Evolutionary conservation across 2,888 invertebrate genomes (phyloP).

Genomic region (Drosophila affinis): DNA sequence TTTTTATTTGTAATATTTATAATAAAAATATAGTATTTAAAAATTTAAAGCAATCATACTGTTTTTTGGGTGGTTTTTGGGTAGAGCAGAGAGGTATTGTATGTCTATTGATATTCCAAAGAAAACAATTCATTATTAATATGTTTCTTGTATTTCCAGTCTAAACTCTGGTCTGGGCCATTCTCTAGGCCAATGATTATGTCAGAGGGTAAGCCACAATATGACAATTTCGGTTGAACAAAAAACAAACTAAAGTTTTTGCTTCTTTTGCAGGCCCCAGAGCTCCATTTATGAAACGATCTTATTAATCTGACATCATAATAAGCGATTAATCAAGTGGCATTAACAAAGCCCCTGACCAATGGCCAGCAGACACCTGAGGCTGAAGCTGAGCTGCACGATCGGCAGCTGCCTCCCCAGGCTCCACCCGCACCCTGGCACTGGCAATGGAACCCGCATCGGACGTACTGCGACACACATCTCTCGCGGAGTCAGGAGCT

Average conservation of each 20-base stretch:
- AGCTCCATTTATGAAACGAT: conserved; percentile 74
- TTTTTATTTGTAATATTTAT: conserved; percentile 80
- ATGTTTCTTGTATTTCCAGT: conserved; percentile 5
- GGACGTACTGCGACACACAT: conserved; percentile 38
- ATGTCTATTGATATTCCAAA: background rate
- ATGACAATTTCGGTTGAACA: conserved; percentile 34
- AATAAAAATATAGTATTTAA: conserved; percentile 79
- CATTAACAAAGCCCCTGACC: conserved; percentile 74
- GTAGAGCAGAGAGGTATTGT: background rate
- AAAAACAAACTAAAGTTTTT: conserved; percentile 31
- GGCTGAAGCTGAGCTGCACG: conserved; percentile 42
- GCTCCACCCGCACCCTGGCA: conserved; percentile 35
- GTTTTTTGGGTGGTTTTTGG: background rate
- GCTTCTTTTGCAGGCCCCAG: conserved; percentile 43
- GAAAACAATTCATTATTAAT: background rate
- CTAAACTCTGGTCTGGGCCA: background rate
- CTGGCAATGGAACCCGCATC: conserved; percentile 28
- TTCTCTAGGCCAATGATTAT: conserved; percentile 33
- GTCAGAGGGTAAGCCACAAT: conserved; percentile 60
- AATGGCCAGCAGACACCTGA: conserved; percentile 61
- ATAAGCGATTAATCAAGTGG: conserved; percentile 82
- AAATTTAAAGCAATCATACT: conserved; percentile 48
- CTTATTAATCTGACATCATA: conserved; percentile 84
- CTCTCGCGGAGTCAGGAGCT: conserved; percentile 50
- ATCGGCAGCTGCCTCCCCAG: conserved; percentile 56